These are phyloP conservation scores for Stenoptilia bipunctidactyla DNA, from an alignment of 2,888 invertebrate species.

Conservation along the genomic window DNA sequence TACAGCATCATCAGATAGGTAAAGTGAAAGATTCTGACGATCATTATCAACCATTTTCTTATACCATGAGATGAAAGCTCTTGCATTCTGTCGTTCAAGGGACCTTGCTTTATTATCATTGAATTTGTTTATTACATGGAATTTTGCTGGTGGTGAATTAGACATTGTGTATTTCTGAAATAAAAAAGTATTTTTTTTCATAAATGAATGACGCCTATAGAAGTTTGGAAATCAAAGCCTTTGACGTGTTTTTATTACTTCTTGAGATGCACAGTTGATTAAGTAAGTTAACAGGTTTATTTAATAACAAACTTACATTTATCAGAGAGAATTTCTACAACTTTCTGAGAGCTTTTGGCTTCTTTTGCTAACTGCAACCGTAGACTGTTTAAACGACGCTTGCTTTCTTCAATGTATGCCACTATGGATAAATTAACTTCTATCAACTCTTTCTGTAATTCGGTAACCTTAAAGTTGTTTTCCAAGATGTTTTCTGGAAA, in stretches of 20 bases:
- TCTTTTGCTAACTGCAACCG: conserved; percentile 41
- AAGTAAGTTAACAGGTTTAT: background rate
- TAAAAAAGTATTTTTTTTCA: too few relatives aligned
- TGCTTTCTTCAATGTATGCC: conserved; percentile 51
- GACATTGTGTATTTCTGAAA: conserved; percentile 26
- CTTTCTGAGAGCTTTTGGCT: conserved; percentile 44
- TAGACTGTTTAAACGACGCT: conserved; percentile 36
- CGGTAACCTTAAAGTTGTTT: conserved; percentile 40
- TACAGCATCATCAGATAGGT: conserved; percentile 61
- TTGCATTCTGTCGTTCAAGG: conserved; percentile 26
- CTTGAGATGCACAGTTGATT: too few relatives aligned
- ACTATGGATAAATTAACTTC: conserved; percentile 59
- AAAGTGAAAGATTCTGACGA: conserved; percentile 51
- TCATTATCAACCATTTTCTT: conserved; percentile 63
- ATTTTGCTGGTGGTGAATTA: conserved; percentile 24
- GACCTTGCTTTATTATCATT: conserved; percentile 32
- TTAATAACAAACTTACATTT: conserved; percentile 34
- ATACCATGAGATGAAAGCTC: conserved; percentile 56
- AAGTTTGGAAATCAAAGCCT: too few relatives aligned
- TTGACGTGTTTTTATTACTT: too few relatives aligned
- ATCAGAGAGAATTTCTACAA: conserved; percentile 43
- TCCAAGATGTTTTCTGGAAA: conserved; percentile 54
- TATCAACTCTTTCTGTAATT: conserved; percentile 46
- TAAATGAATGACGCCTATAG: too few relatives aligned
- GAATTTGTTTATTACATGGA: conserved; percentile 17